These are phyloP conservation scores for Papilio elwesi DNA, from an alignment of 2,888 invertebrate species.

Conservation along the genomic window DNA sequence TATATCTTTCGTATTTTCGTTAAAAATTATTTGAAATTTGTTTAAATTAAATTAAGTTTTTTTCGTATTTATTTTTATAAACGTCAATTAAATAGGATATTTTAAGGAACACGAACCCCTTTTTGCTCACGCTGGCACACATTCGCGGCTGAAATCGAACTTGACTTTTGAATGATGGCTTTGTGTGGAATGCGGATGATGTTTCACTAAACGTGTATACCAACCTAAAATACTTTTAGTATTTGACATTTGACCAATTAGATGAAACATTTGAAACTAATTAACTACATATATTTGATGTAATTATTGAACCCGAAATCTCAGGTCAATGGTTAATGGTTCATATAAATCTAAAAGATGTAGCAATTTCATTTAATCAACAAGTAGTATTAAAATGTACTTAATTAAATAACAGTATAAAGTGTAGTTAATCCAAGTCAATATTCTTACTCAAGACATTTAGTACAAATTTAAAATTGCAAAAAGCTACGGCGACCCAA, in stretches of 20 bases:
- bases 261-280: neutral
- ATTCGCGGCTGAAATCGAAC: no score
- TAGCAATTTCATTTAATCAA: neutral
- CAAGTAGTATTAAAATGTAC: neutral
- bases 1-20: no score
- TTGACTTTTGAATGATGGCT: no score
- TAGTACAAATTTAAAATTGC: constrained; percentile 6
- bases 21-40: no score
- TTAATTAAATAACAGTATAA: constrained; percentile 12
- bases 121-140: no score
- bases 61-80: no score
- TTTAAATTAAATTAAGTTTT: no score
- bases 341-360: neutral
- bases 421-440: constrained; percentile 6
- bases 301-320: neutral
- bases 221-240: neutral
- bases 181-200: neutral
- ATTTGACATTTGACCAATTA: neutral
- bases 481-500: neutral
- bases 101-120: no score
- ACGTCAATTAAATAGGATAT: no score
- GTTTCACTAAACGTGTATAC: neutral
- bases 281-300: neutral
- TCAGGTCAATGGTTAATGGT: neutral
- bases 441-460: constrained; percentile 5